phyloP scores from a whole-genome alignment of 2,113 vertebrate genomes.

The Sapajus apella region DNA sequence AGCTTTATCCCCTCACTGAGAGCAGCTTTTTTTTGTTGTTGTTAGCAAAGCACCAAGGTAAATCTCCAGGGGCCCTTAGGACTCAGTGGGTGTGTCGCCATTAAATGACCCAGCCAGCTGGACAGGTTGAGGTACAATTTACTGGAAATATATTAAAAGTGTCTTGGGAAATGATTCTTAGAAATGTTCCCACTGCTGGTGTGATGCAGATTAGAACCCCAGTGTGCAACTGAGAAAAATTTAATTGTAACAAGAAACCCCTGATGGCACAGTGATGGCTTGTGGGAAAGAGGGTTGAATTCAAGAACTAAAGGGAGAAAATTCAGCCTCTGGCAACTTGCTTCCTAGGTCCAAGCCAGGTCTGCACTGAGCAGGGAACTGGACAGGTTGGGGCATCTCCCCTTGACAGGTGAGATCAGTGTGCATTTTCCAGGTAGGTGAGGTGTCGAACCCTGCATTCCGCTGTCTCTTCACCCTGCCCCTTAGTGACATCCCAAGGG shows the following conservation, averaged over 20 bases:
- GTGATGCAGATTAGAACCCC: conserved; percentile 83
- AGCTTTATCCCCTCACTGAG: conserved; percentile 85
- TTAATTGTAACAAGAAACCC: conserved; percentile 80
- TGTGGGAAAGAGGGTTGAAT: conserved; percentile 40
- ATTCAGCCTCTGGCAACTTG: conserved; percentile 47
- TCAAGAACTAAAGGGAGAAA: conserved; percentile 66
- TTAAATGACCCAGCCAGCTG: conserved; percentile 84
- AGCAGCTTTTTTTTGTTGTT: conserved; percentile 49
- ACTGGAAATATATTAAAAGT: conserved; percentile 84
- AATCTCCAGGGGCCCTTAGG: conserved; percentile 81
- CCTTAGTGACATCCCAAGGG: background rate
- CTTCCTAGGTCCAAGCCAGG: conserved; percentile 34
- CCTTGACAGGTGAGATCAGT: background rate
- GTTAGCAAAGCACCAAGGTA: conserved; percentile 82
- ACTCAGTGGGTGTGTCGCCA: conserved; percentile 83
- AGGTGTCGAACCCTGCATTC: background rate
- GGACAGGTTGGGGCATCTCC: background rate
- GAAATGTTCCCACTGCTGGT: conserved; percentile 82
- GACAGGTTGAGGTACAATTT: conserved; percentile 84
- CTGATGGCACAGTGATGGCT: conserved; percentile 73
- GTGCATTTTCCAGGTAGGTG: background rate
- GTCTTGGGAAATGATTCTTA: conserved; percentile 88
- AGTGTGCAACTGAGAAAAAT: conserved; percentile 78
- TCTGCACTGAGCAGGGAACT: background rate
- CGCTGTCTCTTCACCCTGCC: background rate